Base-by-base conservation (phyloP, 2,113 vertebrate species). In the Notarius lentiginosus region DNA sequence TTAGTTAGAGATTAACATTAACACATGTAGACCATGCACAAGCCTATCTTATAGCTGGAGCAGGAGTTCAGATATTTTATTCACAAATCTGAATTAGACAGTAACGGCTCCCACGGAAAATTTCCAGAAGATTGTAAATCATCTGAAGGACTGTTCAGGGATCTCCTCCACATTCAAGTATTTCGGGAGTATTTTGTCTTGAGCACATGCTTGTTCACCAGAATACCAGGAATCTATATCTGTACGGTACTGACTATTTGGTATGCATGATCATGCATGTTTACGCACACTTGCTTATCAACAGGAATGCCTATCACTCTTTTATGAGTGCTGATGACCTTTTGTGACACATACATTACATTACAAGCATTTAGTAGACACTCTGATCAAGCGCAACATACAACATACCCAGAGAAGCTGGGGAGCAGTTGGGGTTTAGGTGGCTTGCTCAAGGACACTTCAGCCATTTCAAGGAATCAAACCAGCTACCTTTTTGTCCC, bases 241-340 rank as follows among this genome's bases (percentile, higher is more conserved):
- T 77, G 73, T 27, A 27, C 2, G 18, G 2, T 63, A 77, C n/a
- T 51, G 9, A 60, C 56, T 77, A 22, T 51, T 76, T 73, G 27
- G 30, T 84, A 85, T 76, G 22, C 73, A 61, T 58, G 51, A 34
- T 20, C 20, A 58, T 58, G 30, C 53, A 22, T 58, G 30, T 49
- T 49, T 60, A 86, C 20, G 68, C 47, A 75, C 86, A 89, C 88
- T 77, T 89, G 79, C 89, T 86, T 77, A 88, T 5, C 60, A 76
- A 86, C 27, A 80, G 84, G 87, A 91, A 79, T 61, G 5, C 61
- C 53, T 30, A 53, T 60, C 75, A 61, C 20, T 53, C 65, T 85
- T 88, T 72, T 84, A 87, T 83, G 55, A 66, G 75, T 47, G 34
- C 30, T 89, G 82, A 84, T 82, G 86, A 87, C 83, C 86, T 87